These are phyloP conservation scores for Periplaneta americana DNA, from an alignment of 1,140 invertebrate species.

Conservation along the genomic window DNA sequence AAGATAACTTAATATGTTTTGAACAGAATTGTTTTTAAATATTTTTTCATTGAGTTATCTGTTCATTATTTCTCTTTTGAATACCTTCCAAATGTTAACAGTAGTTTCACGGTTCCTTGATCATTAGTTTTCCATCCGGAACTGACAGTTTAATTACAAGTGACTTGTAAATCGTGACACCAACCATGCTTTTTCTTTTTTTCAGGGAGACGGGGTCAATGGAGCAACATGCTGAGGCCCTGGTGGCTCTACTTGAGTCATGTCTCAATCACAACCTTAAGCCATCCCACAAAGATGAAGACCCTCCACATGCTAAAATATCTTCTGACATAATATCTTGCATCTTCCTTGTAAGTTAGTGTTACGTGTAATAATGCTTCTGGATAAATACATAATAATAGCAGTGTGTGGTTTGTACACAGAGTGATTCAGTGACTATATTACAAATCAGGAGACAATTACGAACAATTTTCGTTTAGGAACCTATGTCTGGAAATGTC, in stretches of 20 bases:
- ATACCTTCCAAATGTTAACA: no score
- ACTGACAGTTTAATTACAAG: conserved; percentile 5
- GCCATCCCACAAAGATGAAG: conserved; percentile 69
- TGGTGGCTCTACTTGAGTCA: conserved; percentile 78
- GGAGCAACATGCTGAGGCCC: conserved; percentile 73
- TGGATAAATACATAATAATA: neutral
- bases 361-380: neutral
- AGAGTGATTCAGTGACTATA: no score
- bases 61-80: conserved; percentile 4
- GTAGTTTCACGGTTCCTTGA: no score
- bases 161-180: neutral
- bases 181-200: conserved; percentile 16
- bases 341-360: conserved; percentile 77
- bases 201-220: conserved; percentile 79
- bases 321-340: conserved; percentile 90
- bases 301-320: conserved; percentile 93
- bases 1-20: no score
- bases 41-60: neutral
- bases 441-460: no score
- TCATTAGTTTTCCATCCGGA: no score
- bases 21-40: neutral
- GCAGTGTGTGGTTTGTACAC: neutral
- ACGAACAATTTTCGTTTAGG: no score
- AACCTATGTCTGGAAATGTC: no score
- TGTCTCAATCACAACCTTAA: conserved; percentile 85